phyloP scores from a whole-genome alignment of 2,888 invertebrate genomes.

The Acrobasis repandana region DNA sequence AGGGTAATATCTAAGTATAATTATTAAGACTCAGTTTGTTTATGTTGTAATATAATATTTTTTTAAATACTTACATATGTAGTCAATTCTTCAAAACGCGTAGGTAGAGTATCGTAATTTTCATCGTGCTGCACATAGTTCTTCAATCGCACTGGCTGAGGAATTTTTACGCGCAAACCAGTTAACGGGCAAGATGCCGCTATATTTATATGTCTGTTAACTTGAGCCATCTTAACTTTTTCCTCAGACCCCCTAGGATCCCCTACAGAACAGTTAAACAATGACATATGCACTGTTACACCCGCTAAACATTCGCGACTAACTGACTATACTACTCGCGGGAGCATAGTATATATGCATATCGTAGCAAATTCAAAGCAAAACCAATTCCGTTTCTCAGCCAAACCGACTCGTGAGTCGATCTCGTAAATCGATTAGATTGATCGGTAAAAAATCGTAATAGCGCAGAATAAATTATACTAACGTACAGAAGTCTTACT shows the following conservation, averaged over 20 bases:
- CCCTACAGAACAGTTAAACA: conserved; percentile 47
- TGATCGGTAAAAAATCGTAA: conserved; percentile 24
- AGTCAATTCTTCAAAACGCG: conserved; percentile 56
- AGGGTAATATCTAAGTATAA: no score
- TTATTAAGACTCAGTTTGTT: no score
- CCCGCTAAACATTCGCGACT: conserved; percentile 33
- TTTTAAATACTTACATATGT: conserved; percentile 65
- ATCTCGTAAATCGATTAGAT: conserved; percentile 23
- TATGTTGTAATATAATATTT: no score
- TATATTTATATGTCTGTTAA: conserved; percentile 48
- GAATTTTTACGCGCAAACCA: conserved; percentile 65
- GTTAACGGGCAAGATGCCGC: conserved; percentile 57
- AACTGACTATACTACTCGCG: conserved; percentile 7
- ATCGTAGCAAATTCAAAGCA: conserved; percentile 50
- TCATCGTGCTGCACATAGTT: conserved; percentile 58
- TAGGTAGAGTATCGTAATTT: conserved; percentile 62
- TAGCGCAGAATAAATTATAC: no score
- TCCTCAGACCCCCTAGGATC: conserved; percentile 38
- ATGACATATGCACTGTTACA: conserved; percentile 43
- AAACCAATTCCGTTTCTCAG: conserved; percentile 55
- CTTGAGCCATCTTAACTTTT: conserved; percentile 48
- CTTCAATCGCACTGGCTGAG: conserved; percentile 64
- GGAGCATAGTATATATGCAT: conserved; percentile 66
- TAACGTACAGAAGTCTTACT: no score
- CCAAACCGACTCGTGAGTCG: conserved; percentile 43